Evolutionary conservation across 2,888 invertebrate species (phyloP).

Genomic region (Tiphia femorata): DNA sequence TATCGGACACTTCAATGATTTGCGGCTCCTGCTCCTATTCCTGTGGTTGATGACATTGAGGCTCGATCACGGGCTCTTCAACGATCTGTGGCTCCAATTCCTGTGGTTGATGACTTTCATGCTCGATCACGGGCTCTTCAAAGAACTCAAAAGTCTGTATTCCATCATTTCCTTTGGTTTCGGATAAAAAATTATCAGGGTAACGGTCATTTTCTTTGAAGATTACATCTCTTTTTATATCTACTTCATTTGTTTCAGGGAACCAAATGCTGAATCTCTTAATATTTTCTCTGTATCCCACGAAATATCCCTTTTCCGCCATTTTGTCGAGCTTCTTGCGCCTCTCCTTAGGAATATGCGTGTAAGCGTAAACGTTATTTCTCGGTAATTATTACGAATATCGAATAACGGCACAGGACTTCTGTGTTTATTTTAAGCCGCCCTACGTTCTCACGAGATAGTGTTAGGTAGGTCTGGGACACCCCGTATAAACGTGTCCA

Average conservation of each 20-base stretch:
- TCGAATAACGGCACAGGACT: no score
- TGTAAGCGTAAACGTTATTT: no score
- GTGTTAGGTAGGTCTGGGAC: no score
- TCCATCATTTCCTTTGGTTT: not conserved
- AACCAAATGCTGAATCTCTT: slow-evolving; percentile 12
- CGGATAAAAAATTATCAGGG: not conserved
- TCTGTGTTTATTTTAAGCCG: no score
- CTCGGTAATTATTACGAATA: no score
- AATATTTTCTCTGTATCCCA: slow-evolving; percentile 8
- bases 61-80: not conserved
- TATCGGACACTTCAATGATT: not conserved
- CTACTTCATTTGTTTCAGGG: slow-evolving; percentile 2
- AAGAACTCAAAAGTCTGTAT: not conserved
- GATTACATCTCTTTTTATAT: slow-evolving; percentile 2
- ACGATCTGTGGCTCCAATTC: not conserved
- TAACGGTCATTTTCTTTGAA: not conserved
- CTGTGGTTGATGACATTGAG: no score
- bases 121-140: not conserved
- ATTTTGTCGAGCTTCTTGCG: slow-evolving; percentile 3
- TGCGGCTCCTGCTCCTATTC: not conserved
- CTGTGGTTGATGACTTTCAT: not conserved
- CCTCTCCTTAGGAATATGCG: slow-evolving; percentile 13
- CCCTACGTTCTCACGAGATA: no score
- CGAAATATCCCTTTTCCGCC: slow-evolving; percentile 4
- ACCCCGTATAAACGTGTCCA: no score